Evolutionary conservation across 2,888 invertebrate species (phyloP), one percentile per base, ranked within the genome.

Genomic region (Zonitis immaculata): DNA sequence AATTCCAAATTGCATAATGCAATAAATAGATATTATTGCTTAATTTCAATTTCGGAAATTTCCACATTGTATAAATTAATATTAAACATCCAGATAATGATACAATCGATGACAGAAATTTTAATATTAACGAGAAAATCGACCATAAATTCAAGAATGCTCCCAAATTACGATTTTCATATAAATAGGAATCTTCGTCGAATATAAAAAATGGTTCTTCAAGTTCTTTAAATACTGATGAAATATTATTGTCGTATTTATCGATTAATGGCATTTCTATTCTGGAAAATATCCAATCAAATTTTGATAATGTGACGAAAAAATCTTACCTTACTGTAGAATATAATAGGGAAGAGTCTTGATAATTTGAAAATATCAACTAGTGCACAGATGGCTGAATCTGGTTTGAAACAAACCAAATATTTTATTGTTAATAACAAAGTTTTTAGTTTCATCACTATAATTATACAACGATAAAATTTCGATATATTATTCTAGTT

Each of bases 21-120:
- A 44, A 44, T 16, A 44, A 44, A 28, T 44, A 44, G n/a, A 44
- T 26, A 25, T 44, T 44, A 16, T 28, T 44, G 11, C 25, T 11
- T 14, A 11, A 18, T 44, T 12, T 27, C 12, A 44, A 44, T 16
- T 44, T 26, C 5, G 16, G 44, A 44, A 44, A 44, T 12, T 9
- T 26, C 2, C 26, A 11, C 16, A 44, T 27, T 6, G 4, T 2
- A 11, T 12, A 27, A 11, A 44, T 27, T 16, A 44, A 28, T 7
- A 27, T 16, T 2, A 26, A 27, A 16, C 26, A 27, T 2, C 27
- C 26, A 11, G 16, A 26, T 7, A 44, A 6, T 26, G 44, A 44
- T 6, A 16, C 7, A 6, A 25, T 1, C 1, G 27, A 12, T 27
- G 18, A 9, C 6, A 28, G 5, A 26, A 44, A 44, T 44, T 25